phyloP scores from a whole-genome alignment of 2,797 vertebrate genomes.

The Clangula hyemalis region DNA sequence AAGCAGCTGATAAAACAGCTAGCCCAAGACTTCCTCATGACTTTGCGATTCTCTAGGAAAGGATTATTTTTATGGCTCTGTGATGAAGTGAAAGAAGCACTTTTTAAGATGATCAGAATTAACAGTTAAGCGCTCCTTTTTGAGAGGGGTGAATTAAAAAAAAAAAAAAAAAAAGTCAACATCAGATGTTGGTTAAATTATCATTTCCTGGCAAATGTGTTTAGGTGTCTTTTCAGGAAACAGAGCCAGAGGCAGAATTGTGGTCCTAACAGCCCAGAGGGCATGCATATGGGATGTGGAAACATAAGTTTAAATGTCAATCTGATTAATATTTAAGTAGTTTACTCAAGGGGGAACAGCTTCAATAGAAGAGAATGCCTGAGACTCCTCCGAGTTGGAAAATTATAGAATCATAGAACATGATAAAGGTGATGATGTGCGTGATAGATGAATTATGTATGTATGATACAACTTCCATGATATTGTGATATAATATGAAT shows the following conservation, averaged over 20 bases:
- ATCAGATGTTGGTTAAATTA: conserved; percentile 4
- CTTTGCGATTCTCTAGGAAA: not conserved
- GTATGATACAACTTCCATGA: too few species aligned
- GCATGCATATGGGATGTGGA: conserved; percentile 32
- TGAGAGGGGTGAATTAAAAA: not conserved
- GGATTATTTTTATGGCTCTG: not conserved
- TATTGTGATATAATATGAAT: too few species aligned
- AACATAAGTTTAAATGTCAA: conserved; percentile 58
- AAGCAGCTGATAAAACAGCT: not conserved
- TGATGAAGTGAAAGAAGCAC: not conserved
- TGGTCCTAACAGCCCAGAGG: conserved; percentile 47
- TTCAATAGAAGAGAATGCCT: not conserved
- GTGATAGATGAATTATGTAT: too few species aligned
- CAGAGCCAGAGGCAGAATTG: conserved; percentile 56
- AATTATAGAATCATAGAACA: not conserved
- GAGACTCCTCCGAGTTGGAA: conserved; percentile 40
- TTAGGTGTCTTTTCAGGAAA: conserved; percentile 32
- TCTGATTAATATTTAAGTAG: conserved; percentile 69
- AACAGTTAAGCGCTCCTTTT: not conserved
- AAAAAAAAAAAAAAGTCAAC: not conserved
- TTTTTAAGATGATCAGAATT: not conserved
- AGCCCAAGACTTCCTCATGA: not conserved
- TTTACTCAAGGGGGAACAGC: conserved; percentile 43
- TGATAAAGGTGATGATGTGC: not conserved
- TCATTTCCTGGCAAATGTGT: conserved; percentile 20